Evolutionary conservation across 1,140 invertebrate genomes (phyloP), one percentile per base, ranked within the genome.

Genomic region (Nasonia longicornis): DNA sequence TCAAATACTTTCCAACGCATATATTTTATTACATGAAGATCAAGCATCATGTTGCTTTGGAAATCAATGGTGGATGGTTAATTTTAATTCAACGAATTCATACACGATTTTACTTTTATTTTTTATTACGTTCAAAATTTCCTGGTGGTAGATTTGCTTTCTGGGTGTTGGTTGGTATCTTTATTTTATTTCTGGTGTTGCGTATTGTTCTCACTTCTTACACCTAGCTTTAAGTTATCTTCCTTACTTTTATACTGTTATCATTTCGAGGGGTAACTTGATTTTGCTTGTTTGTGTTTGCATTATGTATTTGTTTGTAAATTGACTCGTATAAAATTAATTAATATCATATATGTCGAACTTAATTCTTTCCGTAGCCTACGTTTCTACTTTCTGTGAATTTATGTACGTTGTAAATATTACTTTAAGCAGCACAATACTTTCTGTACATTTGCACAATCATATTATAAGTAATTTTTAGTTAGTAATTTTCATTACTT

Each of bases 141-240:
- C 83, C 74, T 85, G 87, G 86, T 89, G 87, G 86, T 87, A 88
- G 22, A 85, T 86, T 81, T 80, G 81, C 86, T 87, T 87, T 86
- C 73, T 79, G 84, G 86, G 85, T 89, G 81, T 84, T 88, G 84
- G 87, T 90, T 90, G 88, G 88, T 89, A 90, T 89, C 88, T 87
- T 84, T 81, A 86, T 85, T 85, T 87, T 85, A 87, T 87, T 84
- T 81, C 82, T 82, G 71, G 81, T 76, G 83, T 85, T 87, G 52
- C 80, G 66, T 83, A 80, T 82, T 83, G 73, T 72, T 85, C 75
- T 84, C 66, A 85, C 79, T 77, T 73, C 71, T 86, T 84, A 83
- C 81, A 73, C 52, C 67, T 83, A 85, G 20, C 84, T 82, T 72
- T 73, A 77, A 83, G 76, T 63, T 64, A 14, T 74, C 26, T 81